Conservation (phyloP, 2,797 vertebrate species). For the Taeniopygia guttata region DNA sequence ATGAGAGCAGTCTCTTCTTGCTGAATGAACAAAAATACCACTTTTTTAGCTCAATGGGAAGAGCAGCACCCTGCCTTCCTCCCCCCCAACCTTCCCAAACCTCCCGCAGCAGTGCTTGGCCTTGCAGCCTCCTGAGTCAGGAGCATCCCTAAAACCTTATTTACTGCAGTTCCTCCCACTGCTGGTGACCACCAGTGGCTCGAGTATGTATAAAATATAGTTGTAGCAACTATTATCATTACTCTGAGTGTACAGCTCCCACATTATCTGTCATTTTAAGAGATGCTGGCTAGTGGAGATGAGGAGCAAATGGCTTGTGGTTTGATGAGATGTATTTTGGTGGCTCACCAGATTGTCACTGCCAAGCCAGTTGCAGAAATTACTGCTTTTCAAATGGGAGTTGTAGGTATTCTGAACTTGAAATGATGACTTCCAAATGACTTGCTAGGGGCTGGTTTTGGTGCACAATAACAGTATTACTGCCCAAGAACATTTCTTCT, state of each 20-base stretch:
- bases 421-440: background rate
- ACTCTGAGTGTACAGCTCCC: background rate
- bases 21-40: background rate
- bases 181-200: background rate
- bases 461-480: background rate
- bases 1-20: background rate
- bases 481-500: background rate
- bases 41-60: background rate
- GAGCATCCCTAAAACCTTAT: background rate
- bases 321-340: background rate
- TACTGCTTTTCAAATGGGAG: background rate
- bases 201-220: background rate
- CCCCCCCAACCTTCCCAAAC: background rate
- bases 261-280: background rate
- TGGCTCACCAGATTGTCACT: background rate
- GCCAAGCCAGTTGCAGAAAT: background rate
- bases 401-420: background rate
- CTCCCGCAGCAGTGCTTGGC: background rate
- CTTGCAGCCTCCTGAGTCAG: background rate
- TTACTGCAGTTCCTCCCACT: background rate
- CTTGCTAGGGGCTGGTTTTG: background rate
- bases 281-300: background rate
- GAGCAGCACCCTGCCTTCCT: background rate
- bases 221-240: background rate
- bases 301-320: background rate